Evolutionary conservation across 2,113 vertebrate species (phyloP), one percentile per base, ranked within the genome.

Genomic region (Hypocryptadius cinnamomeus): DNA sequence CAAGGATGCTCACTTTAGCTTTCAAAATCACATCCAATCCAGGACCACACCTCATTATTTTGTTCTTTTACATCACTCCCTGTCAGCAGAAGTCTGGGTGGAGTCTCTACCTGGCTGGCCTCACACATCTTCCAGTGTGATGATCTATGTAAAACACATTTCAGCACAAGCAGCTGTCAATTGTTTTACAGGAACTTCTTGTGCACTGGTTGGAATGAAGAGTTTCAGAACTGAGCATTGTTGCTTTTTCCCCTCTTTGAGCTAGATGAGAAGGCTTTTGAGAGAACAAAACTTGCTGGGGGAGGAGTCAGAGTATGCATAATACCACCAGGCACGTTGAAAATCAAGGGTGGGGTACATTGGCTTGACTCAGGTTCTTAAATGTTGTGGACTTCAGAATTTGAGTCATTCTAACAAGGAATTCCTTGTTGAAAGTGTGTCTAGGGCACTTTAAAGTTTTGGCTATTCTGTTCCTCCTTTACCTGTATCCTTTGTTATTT

Each of bases 11-110:
- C 28, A 40, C 10, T 35, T 57, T 16, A 71, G 9, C 44, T 72
- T 91, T 31, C 17, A 60, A 31, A 63, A 25, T 40, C 10, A 20
- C 42, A 47, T 24, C 3, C 28, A 60, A 6, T 10, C 13, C 24
- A 51, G 35, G 44, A 7, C 56, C 74, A 9, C 5, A 13, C 16
- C 23, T 10, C 14, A 22, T 3, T n/a, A 19, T 56, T 76, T 44
- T 68, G 3, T 35, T 84, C 6, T 57, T 35, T 53, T 35, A 7
- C 30, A 12, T 25, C 0, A 0, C 11, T 47, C 14, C 6, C 15
- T 30, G 10, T 13, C 37, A 69, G 37, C 24, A 79, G 27, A 35
- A 11, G 19, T 69, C 20, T 77, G 50, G 20, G 27, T 50, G 27
- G 21, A 37, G 21, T 61, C 16, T 56, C 39, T 57, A 5, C 37